Base-by-base conservation (phyloP, 2,888 invertebrate genomes). In the Phortica okadai region DNA sequence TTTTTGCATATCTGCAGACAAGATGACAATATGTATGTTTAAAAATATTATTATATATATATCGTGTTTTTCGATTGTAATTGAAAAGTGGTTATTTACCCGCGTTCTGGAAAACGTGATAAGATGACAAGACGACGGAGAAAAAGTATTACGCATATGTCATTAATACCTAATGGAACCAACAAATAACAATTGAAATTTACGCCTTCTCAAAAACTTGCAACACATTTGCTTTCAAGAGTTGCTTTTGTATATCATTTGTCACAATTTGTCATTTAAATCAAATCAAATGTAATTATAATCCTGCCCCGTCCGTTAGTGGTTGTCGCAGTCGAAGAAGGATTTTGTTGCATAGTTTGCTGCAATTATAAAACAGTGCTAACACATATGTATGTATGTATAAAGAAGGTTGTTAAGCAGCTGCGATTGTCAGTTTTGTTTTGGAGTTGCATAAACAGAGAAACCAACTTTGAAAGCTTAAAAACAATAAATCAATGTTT, bases 191-290 rank as follows among this genome's bases (percentile, higher is more conserved):
- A 59, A 14, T 59, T 25, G 69, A 72, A 25, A 72, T 72, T 72
- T 56, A 41, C 16, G 25, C 54, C 54, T 54, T 14, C 11, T 7
- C 54, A 42, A 1, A 72, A 66, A 66, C 41, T 66, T 66, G 14
- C 33, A 77, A 54, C 74, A 16, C 45, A 70, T 50, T 70, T 70
- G 45, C 69, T 44, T 70, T 14, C 69, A 59, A 21, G 59, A 7
- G 16, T 8, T 16, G 8, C 7, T 59, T 6, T 8, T 6, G 8
- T 11, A 3, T 4, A 5, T 21, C 59, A 4, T 59, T n/a, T n/a
- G n/a, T n/a, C 66, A 74, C 21, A 84, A 84, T 83, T 84, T 84
- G 82, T 78, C 78, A 80, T 76, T 83, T 84, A 82, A 84, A 84
- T 84, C 83, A 84, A 83, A 83, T 75, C 14, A 79, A 72, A 75